Base-by-base conservation (phyloP, 92 coral and sea anemone species). In the Anthopleura xanthogrammica region DNA sequence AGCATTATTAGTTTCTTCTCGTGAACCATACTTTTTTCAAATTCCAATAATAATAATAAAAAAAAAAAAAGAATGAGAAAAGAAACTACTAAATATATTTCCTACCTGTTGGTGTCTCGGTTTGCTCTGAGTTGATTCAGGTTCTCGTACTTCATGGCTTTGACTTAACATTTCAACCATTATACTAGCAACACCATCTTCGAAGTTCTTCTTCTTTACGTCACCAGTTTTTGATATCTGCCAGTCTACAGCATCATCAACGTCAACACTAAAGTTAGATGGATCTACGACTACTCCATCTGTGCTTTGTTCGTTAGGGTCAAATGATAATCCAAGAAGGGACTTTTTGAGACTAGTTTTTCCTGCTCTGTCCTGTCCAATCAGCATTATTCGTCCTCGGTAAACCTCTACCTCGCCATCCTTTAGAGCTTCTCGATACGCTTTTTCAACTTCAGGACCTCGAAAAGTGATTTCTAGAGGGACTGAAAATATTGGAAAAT, bases 361-460 rank as follows among this genome's bases (percentile, higher is more conserved):
- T 3, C 98, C 98, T 1, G 98, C 96, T 75, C 98, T 89, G 79
- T 94, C 97, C 80, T 95, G 98, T 14, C 97, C 94, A 77, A 95
- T 85, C 78, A 93, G 86, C 97, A 93, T 93, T 82, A 93, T 83
- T 60, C 97, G 91, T 60, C 94, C 97, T 76, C 97, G 97, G 77
- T 91, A 88, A 48, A 93, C 94, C n/a, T 85, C 81, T 24, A 93
- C 92, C 55, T 85, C 89, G 65, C 97, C 97, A 19, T 80, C 80
- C 56, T 85, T 85, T 60, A 93, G 86, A 22, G 97, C 97, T 46
- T 88, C 83, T 66, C 88, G 90, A 52, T 91, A 93, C 14, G 94
- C 97, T 46, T 77, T 86, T 85, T 93, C 91, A 10, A 94, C 94
- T 74, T 86, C 88, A 22, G 93, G 85, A 8, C 97, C 97, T 41